Conservation (phyloP, 2,888 invertebrate genomes). For the Cancer borealis region DNA sequence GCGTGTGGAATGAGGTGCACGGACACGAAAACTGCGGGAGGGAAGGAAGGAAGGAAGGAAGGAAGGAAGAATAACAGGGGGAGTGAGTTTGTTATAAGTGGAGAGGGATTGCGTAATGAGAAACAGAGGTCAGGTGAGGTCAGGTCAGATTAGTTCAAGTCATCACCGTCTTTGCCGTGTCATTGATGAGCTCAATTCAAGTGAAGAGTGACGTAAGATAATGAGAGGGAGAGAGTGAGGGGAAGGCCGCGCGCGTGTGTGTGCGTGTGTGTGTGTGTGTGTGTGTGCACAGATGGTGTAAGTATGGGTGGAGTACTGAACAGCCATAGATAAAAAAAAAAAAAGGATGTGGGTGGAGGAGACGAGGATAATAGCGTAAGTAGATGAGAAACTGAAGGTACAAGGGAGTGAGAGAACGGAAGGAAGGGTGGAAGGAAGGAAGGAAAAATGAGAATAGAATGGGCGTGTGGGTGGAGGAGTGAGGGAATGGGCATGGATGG, state of each 20-base stretch:
- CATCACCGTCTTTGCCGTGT: neutral
- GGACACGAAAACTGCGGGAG: neutral
- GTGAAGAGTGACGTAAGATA: slow-evolving; percentile 17
- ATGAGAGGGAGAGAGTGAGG: neutral
- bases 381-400: neutral
- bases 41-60: neutral
- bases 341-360: neutral
- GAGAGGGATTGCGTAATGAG: neutral
- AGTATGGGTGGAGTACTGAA: no score
- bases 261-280: neutral
- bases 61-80: neutral
- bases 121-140: neutral
- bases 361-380: neutral
- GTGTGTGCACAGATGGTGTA: neutral
- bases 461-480: slow-evolving; percentile 34
- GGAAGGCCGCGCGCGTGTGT: neutral
- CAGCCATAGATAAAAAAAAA: no score
- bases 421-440: neutral
- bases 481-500: neutral
- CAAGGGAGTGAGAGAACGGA: neutral
- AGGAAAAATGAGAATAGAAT: neutral
- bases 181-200: neutral
- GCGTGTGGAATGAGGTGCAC: slow-evolving; percentile 7
- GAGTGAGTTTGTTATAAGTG: neutral
- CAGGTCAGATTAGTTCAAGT: neutral